Evolutionary conservation across 2,888 invertebrate genomes (phyloP), one percentile per base, ranked within the genome.

Genomic region (Drosophila pegasa): DNA sequence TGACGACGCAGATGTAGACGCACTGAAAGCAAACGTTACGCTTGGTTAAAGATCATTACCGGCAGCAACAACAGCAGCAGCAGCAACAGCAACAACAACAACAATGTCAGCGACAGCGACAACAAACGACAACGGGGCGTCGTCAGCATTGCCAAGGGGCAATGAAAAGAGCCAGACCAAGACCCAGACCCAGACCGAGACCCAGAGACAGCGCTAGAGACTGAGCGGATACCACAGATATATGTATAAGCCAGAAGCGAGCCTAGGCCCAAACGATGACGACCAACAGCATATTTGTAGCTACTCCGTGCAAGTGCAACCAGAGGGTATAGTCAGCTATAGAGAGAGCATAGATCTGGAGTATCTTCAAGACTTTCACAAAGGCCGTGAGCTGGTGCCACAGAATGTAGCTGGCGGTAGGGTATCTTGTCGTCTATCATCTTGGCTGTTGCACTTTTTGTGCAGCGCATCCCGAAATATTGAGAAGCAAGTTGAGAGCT

Each of bases 31-130:
- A 84, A 84, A 76, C 88, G 90, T 90, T 82, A 76, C 90, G 89
- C 90, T 85, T 87, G 88, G 87, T 82, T 87, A 81, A 89, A 89
- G 87, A 87, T 87, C 87, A 87, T 89, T 87, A 90, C 90, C 89
- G 89, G 86, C 88, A 83, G 70, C 81, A 81, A 64, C 80, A 78
- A 62, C 76, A 66, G 16, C 68, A 45, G 29, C 66, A 56, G 10
- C 58, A 48, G 9, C 56, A 61, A 33, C 58, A 66, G 52, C 35
- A 63, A 54, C 35, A n/a, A 52, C 63, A 56, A 18, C 55, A 55
- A 60, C 65, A 54, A 55, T 40, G 57, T 43, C 59, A 43, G 65
- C 58, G 35, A 62, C 64, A 58, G 56, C 62, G 31, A 58, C 70
- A 54, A 45, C 59, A 56, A 54, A 51, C 79, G 45, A 45, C 69